phyloP scores from a whole-genome alignment of 2,797 vertebrate species.

The Silurus lanzhouensis region DNA sequence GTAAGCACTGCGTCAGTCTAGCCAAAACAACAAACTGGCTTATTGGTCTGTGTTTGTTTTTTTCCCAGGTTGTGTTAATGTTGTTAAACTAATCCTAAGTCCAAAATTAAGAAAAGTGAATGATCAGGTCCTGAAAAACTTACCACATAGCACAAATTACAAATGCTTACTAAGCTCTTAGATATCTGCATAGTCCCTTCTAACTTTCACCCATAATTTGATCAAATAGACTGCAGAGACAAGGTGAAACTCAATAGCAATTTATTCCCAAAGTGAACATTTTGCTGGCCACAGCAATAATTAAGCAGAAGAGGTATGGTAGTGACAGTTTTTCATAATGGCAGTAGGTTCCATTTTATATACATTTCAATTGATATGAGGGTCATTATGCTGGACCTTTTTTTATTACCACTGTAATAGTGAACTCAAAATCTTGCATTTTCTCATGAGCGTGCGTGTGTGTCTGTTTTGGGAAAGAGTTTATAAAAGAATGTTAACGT shows the following conservation, averaged over 20 bases:
- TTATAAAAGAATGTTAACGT: neutral
- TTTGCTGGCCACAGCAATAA: conserved; percentile 56
- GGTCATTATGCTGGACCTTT: neutral
- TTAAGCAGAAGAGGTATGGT: conserved; percentile 42
- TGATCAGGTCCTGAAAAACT: neutral
- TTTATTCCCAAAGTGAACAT: conserved; percentile 54
- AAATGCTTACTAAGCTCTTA: conserved; percentile 56
- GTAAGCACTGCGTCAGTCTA: conserved; percentile 4
- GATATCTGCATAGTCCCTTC: conserved; percentile 29
- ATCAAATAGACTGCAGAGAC: conserved; percentile 59
- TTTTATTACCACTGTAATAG: neutral
- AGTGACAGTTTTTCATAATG: conserved; percentile 43
- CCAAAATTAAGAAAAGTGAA: conserved; percentile 9
- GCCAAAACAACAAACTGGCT: conserved; percentile 23
- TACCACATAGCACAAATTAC: conserved; percentile 2
- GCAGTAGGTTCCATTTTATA: conserved; percentile 18
- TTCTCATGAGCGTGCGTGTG: neutral
- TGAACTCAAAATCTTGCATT: neutral
- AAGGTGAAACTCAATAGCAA: conserved; percentile 63
- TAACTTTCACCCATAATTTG: conserved; percentile 60
- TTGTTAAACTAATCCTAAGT: conserved; percentile 24
- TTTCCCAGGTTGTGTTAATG: conserved; percentile 6
- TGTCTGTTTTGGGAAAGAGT: neutral
- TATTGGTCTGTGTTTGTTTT: conserved; percentile 24
- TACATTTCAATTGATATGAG: neutral